Base-by-base conservation (phyloP, 2,888 invertebrate genomes). In the Polyommatus iphigenia region DNA sequence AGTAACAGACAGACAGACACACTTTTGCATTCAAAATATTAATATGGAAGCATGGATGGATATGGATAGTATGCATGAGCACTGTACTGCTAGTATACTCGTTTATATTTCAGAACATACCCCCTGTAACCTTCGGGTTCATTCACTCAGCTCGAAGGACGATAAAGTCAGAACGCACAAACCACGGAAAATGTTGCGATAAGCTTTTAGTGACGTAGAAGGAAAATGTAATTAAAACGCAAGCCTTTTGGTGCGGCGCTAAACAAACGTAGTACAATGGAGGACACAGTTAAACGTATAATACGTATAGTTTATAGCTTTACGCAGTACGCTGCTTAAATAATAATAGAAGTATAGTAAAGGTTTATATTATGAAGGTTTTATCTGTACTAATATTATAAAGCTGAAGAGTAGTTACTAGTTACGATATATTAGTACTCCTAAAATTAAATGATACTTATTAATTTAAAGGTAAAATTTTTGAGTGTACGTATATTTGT, bases 151-250 rank as follows among this genome's bases (percentile, higher is more conserved):
- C 67, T 15, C 67, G 15, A 67, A 67, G 67, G 67, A 67, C 67
- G 32, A 18, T 18, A 67, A 67, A 29, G 67, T 15, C 7, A 67
- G 67, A 67, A 67, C 67, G 67, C 67, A 29, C 67, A 29, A 32
- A 32, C 67, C 29, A 67, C 29, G 67, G 67, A 67, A 29, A 67
- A 67, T 29, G 67, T 67, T 67, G 67, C 67, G 67, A 67, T 67
- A 67, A 67, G 67, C 67, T 67, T 67, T 32, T 67, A 67, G 67
- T 67, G 67, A 67, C 67, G 67, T 32, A 67, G 62, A 67, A 32
- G 29, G 62, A 24, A 67, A 67, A 67, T 15, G 67, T 67, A 29
- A 67, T 67, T 29, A 67, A 67, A 67, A 67, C 67, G 67, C 67
- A 29, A 67, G 29, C 67, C 67, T 67, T 67, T 67, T 67, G 15